These are phyloP conservation scores for Galago senegalensis DNA, from an alignment of 2,797 vertebrate species.

Conservation along the genomic window DNA sequence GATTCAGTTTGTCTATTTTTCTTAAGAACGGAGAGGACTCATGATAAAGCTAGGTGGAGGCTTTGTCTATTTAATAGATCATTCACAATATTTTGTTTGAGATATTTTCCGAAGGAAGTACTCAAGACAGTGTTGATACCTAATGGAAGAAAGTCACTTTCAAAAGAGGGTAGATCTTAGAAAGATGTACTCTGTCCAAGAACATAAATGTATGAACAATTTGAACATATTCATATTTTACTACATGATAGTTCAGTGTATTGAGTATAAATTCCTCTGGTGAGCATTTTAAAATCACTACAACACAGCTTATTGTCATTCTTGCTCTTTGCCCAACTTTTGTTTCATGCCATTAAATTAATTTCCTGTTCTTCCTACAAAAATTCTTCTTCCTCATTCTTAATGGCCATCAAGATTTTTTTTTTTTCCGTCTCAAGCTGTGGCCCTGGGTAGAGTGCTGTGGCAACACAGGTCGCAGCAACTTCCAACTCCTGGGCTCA, in stretches of 20 bases:
- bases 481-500: too few relatives aligned
- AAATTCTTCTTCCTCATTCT: constrained; percentile 22
- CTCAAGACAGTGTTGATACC: neutral
- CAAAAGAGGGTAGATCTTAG: neutral
- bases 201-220: neutral
- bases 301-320: neutral
- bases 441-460: too few relatives aligned
- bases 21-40: neutral
- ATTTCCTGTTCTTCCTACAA: neutral
- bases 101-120: neutral
- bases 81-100: neutral
- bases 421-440: too few relatives aligned
- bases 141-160: neutral
- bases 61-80: neutral
- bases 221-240: neutral
- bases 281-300: neutral
- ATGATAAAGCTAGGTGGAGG: neutral
- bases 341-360: neutral
- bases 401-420: neutral
- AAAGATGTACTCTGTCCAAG: neutral
- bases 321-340: neutral
- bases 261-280: neutral
- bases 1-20: neutral
- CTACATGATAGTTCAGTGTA: neutral
- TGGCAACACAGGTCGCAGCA: too few relatives aligned